Conservation (phyloP, 2,113 vertebrate genomes). For the Nothobranchius kuhntae region DNA sequence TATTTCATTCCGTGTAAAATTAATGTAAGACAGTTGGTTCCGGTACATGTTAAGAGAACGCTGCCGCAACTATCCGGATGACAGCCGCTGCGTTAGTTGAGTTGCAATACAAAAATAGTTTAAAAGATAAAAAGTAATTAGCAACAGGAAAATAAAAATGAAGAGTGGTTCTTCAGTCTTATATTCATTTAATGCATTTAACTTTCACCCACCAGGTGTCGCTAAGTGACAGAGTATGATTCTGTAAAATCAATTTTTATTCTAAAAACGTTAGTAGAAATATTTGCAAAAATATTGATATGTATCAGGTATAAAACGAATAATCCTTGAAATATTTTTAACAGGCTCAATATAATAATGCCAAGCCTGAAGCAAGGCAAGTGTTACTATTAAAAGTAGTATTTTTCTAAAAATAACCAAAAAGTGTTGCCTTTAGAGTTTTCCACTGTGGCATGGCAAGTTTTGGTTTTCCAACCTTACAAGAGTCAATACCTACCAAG, state of each 20-base stretch:
- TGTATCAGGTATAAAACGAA: no score
- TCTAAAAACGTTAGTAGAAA: no score
- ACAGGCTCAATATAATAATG: no score
- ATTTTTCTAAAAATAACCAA: neutral
- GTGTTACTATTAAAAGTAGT: neutral
- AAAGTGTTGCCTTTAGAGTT: neutral
- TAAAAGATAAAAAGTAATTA: no score
- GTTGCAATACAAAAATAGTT: no score
- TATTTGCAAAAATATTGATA: neutral
- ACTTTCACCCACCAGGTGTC: constrained; percentile 49
- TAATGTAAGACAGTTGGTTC: constrained; percentile 20
- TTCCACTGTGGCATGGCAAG: neutral
- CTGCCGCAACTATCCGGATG: neutral
- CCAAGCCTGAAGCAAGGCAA: no score
- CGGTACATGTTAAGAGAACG: neutral
- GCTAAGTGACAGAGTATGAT: constrained; percentile 23
- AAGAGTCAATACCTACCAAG: neutral
- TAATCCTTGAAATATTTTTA: no score
- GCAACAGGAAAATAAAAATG: neutral
- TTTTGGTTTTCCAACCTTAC: no score
- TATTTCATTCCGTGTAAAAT: constrained; percentile 36
- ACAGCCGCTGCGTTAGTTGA: neutral
- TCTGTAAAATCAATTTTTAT: neutral
- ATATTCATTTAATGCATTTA: neutral
- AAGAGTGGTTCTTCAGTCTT: neutral